Conservation (phyloP, 2,888 invertebrate genomes). For the Xestobium rufovillosum region DNA sequence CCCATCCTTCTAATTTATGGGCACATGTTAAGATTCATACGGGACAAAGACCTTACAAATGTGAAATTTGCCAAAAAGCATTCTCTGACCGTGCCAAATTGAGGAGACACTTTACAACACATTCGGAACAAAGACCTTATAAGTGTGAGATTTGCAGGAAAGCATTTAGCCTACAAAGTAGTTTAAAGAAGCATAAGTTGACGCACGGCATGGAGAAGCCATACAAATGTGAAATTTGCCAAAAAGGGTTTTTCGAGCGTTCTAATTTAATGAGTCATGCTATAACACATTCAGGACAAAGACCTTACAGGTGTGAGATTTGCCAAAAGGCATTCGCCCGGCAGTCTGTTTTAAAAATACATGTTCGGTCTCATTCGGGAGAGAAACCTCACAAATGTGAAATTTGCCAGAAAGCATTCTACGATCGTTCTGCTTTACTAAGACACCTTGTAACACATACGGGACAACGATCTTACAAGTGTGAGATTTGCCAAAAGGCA, state of each 20-base stretch:
- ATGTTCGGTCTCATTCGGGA: too few relatives aligned
- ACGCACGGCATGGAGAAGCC: not conserved
- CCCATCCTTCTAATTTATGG: too few relatives aligned
- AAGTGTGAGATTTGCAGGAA: not conserved
- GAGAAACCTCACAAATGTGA: too few relatives aligned
- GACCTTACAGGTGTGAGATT: not conserved
- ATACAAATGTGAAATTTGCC: not conserved
- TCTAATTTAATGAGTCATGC: not conserved
- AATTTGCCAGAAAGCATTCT: too few relatives aligned
- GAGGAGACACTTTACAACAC: not conserved
- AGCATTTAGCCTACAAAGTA: not conserved
- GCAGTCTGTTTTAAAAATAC: not conserved
- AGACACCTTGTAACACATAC: too few relatives aligned
- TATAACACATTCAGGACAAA: not conserved
- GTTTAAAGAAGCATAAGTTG: not conserved
- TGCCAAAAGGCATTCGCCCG: too few relatives aligned
- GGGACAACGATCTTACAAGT: too few relatives aligned
- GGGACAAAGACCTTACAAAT: too few relatives aligned
- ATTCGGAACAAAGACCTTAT: not conserved
- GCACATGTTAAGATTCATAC: too few relatives aligned
- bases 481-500: too few relatives aligned
- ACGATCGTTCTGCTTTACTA: too few relatives aligned
- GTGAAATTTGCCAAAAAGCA: not conserved
- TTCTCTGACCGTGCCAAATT: not conserved
- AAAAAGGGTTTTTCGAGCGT: not conserved